Evolutionary conservation across 2,888 invertebrate genomes (phyloP).

Genomic region (Suillia variegata): DNA sequence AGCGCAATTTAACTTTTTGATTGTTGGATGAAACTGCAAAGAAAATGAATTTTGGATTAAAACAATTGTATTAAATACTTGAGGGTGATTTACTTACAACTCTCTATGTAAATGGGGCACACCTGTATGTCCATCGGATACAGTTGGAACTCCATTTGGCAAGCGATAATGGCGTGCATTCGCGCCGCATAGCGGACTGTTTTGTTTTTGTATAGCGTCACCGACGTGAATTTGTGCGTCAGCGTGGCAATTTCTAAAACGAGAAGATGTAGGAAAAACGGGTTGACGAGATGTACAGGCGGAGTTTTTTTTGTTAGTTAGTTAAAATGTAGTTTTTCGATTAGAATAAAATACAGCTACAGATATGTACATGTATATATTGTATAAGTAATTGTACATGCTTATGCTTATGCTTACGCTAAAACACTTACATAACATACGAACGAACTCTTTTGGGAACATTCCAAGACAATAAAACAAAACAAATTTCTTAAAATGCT

Average conservation of each 20-base stretch:
- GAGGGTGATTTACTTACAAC: conserved; percentile 70
- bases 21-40: conserved; percentile 77
- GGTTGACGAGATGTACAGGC: conserved; percentile 51
- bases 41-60: conserved; percentile 10
- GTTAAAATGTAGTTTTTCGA: conserved; percentile 37
- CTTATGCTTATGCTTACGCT: no score
- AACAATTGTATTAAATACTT: not conserved
- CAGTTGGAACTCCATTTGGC: conserved; percentile 85
- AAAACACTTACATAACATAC: no score
- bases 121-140: conserved; percentile 88
- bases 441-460: no score
- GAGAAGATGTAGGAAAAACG: conserved; percentile 48
- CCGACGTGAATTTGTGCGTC: conserved; percentile 81
- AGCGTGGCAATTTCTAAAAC: conserved; percentile 78
- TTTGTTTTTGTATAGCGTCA: conserved; percentile 79
- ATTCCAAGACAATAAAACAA: no score
- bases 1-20: conserved; percentile 75
- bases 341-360: conserved; percentile 49
- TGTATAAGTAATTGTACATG: no score
- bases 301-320: no score
- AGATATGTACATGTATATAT: no score
- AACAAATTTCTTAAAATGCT: no score
- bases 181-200: conserved; percentile 80
- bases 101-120: conserved; percentile 82
- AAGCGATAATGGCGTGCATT: conserved; percentile 84